Percentiles rank a stretch among this genome's conserved stretches.
Evolutionary conservation across 2,888 invertebrate genomes (phyloP).

Genomic region (Thumatha senex): DNA sequence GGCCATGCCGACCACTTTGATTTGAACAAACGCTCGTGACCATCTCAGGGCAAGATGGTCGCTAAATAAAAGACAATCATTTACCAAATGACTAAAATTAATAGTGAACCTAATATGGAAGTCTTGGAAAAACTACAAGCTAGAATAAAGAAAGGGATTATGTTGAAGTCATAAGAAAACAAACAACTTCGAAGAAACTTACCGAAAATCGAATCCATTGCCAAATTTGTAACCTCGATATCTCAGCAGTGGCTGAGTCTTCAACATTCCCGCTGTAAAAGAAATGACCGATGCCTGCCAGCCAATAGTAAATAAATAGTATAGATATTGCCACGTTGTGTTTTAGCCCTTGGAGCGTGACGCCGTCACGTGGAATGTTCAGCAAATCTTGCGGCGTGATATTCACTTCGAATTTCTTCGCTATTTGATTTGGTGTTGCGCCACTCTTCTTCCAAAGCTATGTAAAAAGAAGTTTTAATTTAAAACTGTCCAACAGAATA

Average conservation of each 20-base stretch:
- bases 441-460: conserved; percentile 80
- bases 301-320: conserved; percentile 87
- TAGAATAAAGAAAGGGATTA: too few species aligned
- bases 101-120: too few species aligned
- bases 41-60: too few species aligned
- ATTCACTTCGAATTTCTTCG: conserved; percentile 55
- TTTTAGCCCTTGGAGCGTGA: conserved; percentile 84
- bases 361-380: conserved; percentile 84
- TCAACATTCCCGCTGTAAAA: conserved; percentile 86
- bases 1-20: too few species aligned
- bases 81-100: too few species aligned
- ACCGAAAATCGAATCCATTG: conserved; percentile 88
- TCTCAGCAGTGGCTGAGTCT: conserved; percentile 90
- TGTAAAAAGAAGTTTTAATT: background rate
- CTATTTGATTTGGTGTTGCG: conserved; percentile 78
- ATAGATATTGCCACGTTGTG: conserved; percentile 87
- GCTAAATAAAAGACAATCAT: too few species aligned
- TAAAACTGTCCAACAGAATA: too few species aligned
- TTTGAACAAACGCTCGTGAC: too few species aligned
- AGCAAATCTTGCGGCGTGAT: conserved; percentile 79
- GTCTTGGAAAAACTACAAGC: too few species aligned
- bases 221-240: conserved; percentile 89
- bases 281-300: conserved; percentile 87
- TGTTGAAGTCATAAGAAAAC: too few species aligned
- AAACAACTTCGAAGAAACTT: too few species aligned